A percentile compares a stretch with the other conserved stretches of the same genome.
phyloP scores from a whole-genome alignment of 2,113 vertebrate genomes.

The Cebus imitator region DNA sequence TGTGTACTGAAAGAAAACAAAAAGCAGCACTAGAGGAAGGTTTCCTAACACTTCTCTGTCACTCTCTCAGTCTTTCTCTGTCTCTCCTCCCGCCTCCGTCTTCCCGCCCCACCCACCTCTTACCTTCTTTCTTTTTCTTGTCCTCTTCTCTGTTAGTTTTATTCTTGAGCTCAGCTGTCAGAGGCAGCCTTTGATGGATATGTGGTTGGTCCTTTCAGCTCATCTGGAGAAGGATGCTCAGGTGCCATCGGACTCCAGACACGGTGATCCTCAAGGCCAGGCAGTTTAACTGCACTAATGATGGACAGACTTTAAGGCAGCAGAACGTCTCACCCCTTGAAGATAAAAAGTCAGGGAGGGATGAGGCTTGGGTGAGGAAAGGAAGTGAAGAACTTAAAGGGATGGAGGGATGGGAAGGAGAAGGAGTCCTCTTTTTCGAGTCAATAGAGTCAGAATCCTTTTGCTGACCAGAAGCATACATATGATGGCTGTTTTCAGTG shows the following conservation, averaged over 20 bases:
- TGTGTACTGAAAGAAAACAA: too few relatives aligned
- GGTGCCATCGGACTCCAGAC: background rate
- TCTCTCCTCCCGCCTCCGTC: too few relatives aligned
- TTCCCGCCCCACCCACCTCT: too few relatives aligned
- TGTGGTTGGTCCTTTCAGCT: background rate
- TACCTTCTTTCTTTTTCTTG: background rate
- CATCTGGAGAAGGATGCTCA: background rate
- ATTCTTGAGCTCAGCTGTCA: background rate
- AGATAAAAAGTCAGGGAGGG: background rate
- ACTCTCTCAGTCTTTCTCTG: too few relatives aligned
- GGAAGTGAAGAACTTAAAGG: background rate
- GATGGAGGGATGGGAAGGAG: background rate
- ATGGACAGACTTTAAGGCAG: background rate
- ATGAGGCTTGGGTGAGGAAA: background rate
- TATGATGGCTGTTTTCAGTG: background rate
- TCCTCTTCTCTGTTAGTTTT: background rate
- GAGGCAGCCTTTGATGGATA: background rate
- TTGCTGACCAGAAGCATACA: background rate
- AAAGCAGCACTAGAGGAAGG: background rate
- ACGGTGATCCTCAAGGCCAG: background rate
- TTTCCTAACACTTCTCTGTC: background rate
- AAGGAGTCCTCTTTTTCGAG: background rate
- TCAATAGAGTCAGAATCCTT: background rate
- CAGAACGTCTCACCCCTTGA: background rate
- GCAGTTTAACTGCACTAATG: background rate